A percentile compares a stretch with the other conserved stretches of the same genome.
These are phyloP conservation scores for Cryptocheilus praepositus DNA, from an alignment of 2,888 invertebrate genomes.

Conservation along the genomic window DNA sequence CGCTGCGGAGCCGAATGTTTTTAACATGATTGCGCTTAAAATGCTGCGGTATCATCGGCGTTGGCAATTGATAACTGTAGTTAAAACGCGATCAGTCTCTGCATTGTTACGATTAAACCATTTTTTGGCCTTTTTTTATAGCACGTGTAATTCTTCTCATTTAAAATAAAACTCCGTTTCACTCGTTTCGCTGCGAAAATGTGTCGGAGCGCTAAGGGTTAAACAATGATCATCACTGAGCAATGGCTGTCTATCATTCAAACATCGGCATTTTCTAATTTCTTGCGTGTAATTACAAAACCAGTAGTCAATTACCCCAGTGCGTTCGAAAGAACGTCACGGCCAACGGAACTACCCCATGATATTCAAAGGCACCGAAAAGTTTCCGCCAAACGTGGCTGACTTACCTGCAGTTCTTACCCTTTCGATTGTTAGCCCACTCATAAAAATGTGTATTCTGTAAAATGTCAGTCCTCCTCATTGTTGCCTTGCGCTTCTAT, in stretches of 20 bases:
- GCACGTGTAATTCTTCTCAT: too few relatives aligned
- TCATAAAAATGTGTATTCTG: slow-evolving; percentile 9
- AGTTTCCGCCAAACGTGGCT: slow-evolving; percentile 53
- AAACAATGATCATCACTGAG: slow-evolving; percentile 10
- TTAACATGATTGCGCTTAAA: too few relatives aligned
- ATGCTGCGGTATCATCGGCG: too few relatives aligned
- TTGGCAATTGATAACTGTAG: too few relatives aligned
- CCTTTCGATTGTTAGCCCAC: slow-evolving; percentile 34
- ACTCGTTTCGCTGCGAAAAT: too few relatives aligned
- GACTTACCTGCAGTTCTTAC: slow-evolving; percentile 55
- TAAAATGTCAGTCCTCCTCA: background rate
- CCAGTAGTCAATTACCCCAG: slow-evolving; percentile 45
- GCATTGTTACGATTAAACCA: too few relatives aligned
- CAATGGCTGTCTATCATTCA: slow-evolving; percentile 9
- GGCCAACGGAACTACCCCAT: slow-evolving; percentile 23
- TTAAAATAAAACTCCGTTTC: too few relatives aligned
- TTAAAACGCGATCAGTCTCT: too few relatives aligned
- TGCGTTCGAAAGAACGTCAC: slow-evolving; percentile 16
- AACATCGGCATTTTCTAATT: background rate
- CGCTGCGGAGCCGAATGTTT: too few relatives aligned
- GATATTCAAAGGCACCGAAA: slow-evolving; percentile 41
- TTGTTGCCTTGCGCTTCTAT: too few relatives aligned
- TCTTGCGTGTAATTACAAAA: background rate
- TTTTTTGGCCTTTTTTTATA: too few relatives aligned
- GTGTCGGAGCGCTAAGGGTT: too few relatives aligned